A percentile compares a stretch with the other conserved stretches of the same genome.
phyloP scores from a whole-genome alignment of 30 jellyfish, hydroid and myxozoan species.

The Phacellophora camtschatica region DNA sequence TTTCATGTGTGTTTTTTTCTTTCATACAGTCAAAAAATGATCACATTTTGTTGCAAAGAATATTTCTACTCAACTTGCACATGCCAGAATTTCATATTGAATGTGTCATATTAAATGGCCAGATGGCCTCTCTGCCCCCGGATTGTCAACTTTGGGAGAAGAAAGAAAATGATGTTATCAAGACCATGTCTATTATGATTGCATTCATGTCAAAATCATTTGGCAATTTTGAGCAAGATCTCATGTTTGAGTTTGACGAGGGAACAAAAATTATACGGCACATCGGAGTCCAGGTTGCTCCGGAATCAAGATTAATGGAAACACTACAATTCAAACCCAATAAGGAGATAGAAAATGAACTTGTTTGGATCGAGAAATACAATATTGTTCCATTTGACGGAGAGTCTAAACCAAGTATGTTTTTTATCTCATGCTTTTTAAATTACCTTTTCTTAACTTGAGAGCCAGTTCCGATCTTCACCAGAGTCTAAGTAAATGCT shows the following conservation, averaged over 20 bases:
- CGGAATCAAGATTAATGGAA: slow-evolving; percentile 33
- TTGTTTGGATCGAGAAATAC: slow-evolving; percentile 59
- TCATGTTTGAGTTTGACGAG: slow-evolving; percentile 46
- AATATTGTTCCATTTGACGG: slow-evolving; percentile 51
- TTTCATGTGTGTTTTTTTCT: neutral
- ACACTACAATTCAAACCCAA: slow-evolving; percentile 42
- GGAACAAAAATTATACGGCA: slow-evolving; percentile 36
- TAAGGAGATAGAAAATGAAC: slow-evolving; percentile 45
- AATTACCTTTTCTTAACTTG: too few species aligned
- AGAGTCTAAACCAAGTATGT: slow-evolving; percentile 21
- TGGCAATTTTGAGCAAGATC: slow-evolving; percentile 66
- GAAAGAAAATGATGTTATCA: neutral
- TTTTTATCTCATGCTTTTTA: too few species aligned
- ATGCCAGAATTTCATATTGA: slow-evolving; percentile 42
- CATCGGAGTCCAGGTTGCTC: slow-evolving; percentile 65
- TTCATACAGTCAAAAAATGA: neutral
- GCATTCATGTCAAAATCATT: slow-evolving; percentile 18
- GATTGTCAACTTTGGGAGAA: slow-evolving; percentile 57
- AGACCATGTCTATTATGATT: neutral
- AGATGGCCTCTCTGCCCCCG: neutral
- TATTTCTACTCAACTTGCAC: slow-evolving; percentile 32
- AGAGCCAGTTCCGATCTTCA: too few species aligned
- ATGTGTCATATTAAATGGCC: neutral
- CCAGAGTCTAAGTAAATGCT: too few species aligned
- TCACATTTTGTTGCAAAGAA: neutral